These are phyloP conservation scores for Lepisosteus oculatus DNA, from an alignment of 2,113 vertebrate species.

Conservation along the genomic window DNA sequence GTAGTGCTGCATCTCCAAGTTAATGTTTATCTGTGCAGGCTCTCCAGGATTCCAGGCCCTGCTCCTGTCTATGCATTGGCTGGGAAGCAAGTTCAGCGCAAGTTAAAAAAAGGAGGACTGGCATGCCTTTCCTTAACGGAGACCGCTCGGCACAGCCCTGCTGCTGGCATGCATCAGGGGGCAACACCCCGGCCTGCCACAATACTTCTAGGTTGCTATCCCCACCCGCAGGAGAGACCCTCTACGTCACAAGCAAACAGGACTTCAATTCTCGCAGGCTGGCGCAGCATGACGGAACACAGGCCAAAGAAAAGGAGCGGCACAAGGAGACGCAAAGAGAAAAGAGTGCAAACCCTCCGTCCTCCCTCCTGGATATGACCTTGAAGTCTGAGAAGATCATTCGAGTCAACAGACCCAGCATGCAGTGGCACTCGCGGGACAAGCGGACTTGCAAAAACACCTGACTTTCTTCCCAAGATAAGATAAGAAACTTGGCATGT, in stretches of 20 bases:
- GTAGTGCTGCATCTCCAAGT: slow-evolving; percentile 9
- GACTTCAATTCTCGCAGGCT: neutral
- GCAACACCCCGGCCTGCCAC: neutral
- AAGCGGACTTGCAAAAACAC: no score
- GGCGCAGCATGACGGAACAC: neutral
- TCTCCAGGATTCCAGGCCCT: slow-evolving; percentile 10
- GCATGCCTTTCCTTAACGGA: slow-evolving; percentile 61
- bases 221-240: neutral
- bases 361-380: no score
- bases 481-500: no score
- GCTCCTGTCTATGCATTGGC: slow-evolving; percentile 12
- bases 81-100: neutral
- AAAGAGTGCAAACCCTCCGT: no score
- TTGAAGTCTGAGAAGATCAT: no score
- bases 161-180: slow-evolving; percentile 35
- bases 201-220: slow-evolving; percentile 1
- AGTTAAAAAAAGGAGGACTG: slow-evolving; percentile 51
- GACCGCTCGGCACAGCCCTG: slow-evolving; percentile 10
- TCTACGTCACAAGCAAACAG: no score
- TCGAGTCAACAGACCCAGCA: no score
- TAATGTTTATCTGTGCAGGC: slow-evolving; percentile 24
- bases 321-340: no score
- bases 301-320: no score
- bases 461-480: no score
- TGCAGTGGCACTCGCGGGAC: no score